Percentiles rank a stretch among this genome's conserved stretches.
Conservation (phyloP, 64 coral and sea anemone genomes). For the Cladopsammia gracilis region DNA sequence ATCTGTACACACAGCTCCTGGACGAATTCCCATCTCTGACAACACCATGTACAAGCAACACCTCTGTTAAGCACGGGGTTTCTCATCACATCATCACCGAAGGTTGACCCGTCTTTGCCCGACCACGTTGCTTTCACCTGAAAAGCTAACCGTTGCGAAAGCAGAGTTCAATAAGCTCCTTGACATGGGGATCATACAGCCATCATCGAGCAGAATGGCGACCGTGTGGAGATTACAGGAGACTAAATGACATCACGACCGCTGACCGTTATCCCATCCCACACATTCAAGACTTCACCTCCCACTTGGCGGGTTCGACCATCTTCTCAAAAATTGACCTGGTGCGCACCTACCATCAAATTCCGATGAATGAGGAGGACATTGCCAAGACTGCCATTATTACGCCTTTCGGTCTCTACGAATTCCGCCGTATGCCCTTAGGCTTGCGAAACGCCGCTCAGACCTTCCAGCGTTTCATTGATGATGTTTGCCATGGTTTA, state of each 20-base stretch:
- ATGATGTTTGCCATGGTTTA: no score
- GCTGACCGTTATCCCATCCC: constrained; percentile 30
- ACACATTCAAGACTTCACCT: no score
- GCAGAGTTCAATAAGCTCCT: constrained; percentile 50
- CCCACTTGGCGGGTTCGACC: no score
- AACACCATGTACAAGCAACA: constrained; percentile 36
- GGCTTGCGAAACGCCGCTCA: no score
- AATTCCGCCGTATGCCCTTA: no score
- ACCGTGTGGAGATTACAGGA: constrained; percentile 21
- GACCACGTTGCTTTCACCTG: constrained; percentile 17
- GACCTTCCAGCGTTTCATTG: no score
- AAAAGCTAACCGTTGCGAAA: constrained; percentile 4
- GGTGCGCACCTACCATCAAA: no score
- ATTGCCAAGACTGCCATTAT: no score
- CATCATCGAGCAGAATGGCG: constrained; percentile 48
- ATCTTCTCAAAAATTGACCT: no score
- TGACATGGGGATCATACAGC: constrained; percentile 51
- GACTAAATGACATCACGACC: neutral
- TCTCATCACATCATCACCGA: constrained; percentile 6
- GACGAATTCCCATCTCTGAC: constrained; percentile 17
- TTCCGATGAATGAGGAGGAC: no score
- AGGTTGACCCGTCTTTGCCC: neutral
- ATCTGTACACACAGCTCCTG: constrained; percentile 34
- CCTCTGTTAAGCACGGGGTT: neutral
- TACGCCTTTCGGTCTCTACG: no score